Evolutionary conservation across 2,797 vertebrate genomes (phyloP).

Genomic region (Aotus griseimembra): DNA sequence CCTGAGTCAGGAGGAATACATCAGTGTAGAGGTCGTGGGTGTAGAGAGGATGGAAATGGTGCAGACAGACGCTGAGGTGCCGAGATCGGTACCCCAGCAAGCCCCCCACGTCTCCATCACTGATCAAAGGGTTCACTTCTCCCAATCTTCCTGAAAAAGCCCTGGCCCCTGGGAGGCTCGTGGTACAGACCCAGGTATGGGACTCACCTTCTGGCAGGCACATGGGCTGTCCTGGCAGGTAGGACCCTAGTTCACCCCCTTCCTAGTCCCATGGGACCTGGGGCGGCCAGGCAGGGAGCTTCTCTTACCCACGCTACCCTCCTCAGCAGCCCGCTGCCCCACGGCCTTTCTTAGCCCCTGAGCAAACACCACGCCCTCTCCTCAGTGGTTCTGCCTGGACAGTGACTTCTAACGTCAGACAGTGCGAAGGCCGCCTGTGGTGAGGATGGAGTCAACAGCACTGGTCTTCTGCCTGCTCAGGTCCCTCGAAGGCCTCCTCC

Average conservation of each 20-base stretch:
- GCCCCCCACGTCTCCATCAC: not conserved
- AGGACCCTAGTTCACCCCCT: not conserved
- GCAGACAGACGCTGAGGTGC: not conserved
- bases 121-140: not conserved
- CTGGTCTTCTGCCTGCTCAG: not conserved
- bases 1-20: not conserved
- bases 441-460: too few relatives aligned
- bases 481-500: too few relatives aligned
- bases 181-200: not conserved
- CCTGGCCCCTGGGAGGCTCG: too few relatives aligned
- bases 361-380: not conserved
- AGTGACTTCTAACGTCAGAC: not conserved
- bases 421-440: not conserved
- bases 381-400: rapidly evolving
- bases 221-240: not conserved
- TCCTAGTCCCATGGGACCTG: not conserved
- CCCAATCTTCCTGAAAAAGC: not conserved
- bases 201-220: not conserved
- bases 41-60: too few relatives aligned
- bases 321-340: too few relatives aligned
- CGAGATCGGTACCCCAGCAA: too few relatives aligned
- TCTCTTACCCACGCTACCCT: not conserved
- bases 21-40: not conserved
- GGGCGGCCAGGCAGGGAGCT: not conserved
- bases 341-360: rapidly evolving